Evolutionary conservation across 2,113 vertebrate species (phyloP).

Genomic region (Zeus faber): DNA sequence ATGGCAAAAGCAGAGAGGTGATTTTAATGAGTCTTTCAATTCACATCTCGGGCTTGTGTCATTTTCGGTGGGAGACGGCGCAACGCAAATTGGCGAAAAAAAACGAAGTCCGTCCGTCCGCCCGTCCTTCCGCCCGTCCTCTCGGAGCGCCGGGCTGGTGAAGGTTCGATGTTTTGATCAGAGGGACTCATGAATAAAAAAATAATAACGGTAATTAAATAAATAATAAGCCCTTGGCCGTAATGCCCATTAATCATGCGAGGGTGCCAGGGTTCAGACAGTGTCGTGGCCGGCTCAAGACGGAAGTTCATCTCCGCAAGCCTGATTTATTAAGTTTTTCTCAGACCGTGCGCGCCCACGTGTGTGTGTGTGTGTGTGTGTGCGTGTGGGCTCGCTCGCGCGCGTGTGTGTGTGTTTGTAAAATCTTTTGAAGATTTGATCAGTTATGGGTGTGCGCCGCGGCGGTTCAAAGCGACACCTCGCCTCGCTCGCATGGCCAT

Average conservation of each 20-base stretch:
- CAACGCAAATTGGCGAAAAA: constrained; percentile 27
- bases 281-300: constrained; percentile 56
- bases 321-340: constrained; percentile 68
- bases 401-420: constrained; percentile 23
- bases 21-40: constrained; percentile 52
- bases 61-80: constrained; percentile 24
- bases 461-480: constrained; percentile 70
- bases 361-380: constrained; percentile 42
- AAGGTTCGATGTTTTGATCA: constrained; percentile 68
- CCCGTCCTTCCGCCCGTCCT: no score
- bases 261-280: constrained; percentile 63
- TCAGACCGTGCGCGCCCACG: constrained; percentile 58
- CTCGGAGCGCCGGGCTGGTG: no score
- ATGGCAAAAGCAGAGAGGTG: constrained; percentile 25
- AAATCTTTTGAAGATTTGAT: constrained; percentile 77
- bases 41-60: no score
- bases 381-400: constrained; percentile 28
- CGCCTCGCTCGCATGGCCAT: constrained; percentile 56
- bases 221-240: constrained; percentile 42
- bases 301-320: constrained; percentile 60
- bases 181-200: constrained; percentile 41
- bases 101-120: constrained; percentile 39
- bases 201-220: no score
- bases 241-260: constrained; percentile 68
- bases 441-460: constrained; percentile 66